Evolutionary conservation across 2,888 invertebrate genomes (phyloP), one percentile per base, ranked within the genome.

Genomic region (Anarsia innoxiella): DNA sequence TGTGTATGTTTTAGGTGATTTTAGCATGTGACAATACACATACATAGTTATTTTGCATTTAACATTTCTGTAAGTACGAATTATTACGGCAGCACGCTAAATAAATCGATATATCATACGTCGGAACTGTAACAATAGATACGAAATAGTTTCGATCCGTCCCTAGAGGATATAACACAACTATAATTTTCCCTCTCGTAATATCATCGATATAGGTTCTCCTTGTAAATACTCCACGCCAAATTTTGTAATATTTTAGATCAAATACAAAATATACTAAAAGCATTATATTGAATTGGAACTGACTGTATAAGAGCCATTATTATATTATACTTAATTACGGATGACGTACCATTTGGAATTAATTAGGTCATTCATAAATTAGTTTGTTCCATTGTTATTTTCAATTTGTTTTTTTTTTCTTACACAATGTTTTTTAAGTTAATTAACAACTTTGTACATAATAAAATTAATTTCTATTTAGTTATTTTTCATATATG

Each of bases 111-210:
- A 26, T 5, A 43, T 31, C 33, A n/a, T n/a, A 32, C 33, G 45
- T 57, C 41, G 19, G 19, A 25, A 25, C 8, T 25, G n/a, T 9
- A 52, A 53, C 51, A 49, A 50, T 49, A n/a, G n/a, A n/a, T n/a
- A 56, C 46, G 44, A 40, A 56, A 70, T 71, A 67, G 62, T 60
- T 70, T 66, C 53, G 68, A 62, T 80, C 80, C 80, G 80, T 82
- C 80, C 80, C 70, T 74, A 66, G 60, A 46, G 56, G 58, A 52
- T 66, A n/a, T n/a, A 66, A 23, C 36, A 30, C 28, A 33, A 25
- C n/a, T n/a, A n/a, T 25, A 9, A 25, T 25, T 25, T 25, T n/a
- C 2, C n/a, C n/a, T 25, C 3, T 5, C 4, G 3, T 19, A 19
- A 25, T 25, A 25, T 25, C n/a, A n/a, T 25, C n/a, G 25, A 9